Evolutionary conservation across 53 echinoderm and acorn worm genomes (phyloP).

Genomic region (Stichopus horrens): DNA sequence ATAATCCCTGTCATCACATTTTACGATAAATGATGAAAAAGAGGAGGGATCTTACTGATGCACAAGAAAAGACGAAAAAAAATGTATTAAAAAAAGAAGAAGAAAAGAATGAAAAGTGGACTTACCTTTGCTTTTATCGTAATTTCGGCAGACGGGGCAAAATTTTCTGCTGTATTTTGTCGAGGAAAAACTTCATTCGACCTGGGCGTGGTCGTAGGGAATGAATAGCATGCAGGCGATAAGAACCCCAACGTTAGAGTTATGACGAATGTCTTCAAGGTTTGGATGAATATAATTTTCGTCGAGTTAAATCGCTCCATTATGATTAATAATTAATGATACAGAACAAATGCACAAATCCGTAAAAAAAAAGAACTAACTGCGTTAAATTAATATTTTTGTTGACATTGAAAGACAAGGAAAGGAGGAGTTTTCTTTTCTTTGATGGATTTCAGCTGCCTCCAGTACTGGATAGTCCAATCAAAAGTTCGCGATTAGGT

Average conservation of each 20-base stretch:
- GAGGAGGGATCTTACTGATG: too few species aligned
- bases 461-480: slow-evolving; percentile 33
- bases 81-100: neutral
- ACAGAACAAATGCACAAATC: slow-evolving; percentile 29
- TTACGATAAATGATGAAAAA: too few species aligned
- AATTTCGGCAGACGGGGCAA: neutral
- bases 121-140: slow-evolving; percentile 36
- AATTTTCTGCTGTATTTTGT: neutral
- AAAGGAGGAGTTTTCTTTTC: neutral
- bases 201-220: neutral
- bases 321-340: neutral
- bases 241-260: too few species aligned
- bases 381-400: slow-evolving; percentile 1
- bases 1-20: too few species aligned
- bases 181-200: neutral
- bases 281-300: too few species aligned
- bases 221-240: neutral
- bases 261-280: too few species aligned
- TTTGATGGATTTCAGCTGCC: slow-evolving; percentile 7
- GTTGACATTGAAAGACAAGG: neutral
- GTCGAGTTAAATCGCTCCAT: neutral
- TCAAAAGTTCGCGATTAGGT: slow-evolving; percentile 10
- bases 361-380: neutral
- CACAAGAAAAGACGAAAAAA: neutral
- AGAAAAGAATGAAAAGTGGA: neutral